Percentiles rank a stretch among this genome's conserved stretches.
phyloP scores from a whole-genome alignment of 2,113 vertebrate genomes.

The Phoxinus phoxinus region DNA sequence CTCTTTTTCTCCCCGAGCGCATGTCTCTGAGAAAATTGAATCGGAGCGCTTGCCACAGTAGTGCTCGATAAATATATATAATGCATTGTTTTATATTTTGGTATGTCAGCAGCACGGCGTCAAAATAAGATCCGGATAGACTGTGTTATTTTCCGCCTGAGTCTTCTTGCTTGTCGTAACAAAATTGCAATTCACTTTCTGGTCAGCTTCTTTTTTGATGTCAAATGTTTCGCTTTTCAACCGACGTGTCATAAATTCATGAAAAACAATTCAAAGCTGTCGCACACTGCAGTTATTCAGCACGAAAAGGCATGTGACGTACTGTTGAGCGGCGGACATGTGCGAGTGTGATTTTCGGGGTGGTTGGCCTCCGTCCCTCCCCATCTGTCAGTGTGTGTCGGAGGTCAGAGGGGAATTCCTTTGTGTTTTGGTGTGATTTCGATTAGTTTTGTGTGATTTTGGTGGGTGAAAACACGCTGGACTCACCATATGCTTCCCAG shows the following conservation, averaged over 20 bases:
- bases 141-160: slow-evolving; percentile 9
- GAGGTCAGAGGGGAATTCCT: slow-evolving; percentile 32
- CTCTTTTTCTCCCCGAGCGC: slow-evolving; percentile 44
- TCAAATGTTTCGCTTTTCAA: slow-evolving; percentile 33
- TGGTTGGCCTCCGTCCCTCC: slow-evolving; percentile 29
- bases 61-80: slow-evolving; percentile 32
- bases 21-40: slow-evolving; percentile 21
- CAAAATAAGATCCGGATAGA: slow-evolving; percentile 13
- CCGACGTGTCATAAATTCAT: slow-evolving; percentile 17
- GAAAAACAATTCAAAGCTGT: slow-evolving; percentile 32
- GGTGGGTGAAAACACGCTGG: background rate
- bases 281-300: background rate
- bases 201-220: slow-evolving; percentile 45
- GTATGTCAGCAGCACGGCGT: slow-evolving; percentile 4
- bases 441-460: background rate
- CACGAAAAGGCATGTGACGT: slow-evolving; percentile 8
- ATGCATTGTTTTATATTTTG: slow-evolving; percentile 20
- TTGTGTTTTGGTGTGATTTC: slow-evolving; percentile 38
- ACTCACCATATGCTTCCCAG: slow-evolving; percentile 47
- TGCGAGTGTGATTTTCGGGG: slow-evolving; percentile 16
- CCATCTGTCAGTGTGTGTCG: slow-evolving; percentile 36
- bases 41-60: background rate
- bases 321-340: background rate
- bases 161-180: slow-evolving; percentile 2
- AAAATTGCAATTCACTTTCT: slow-evolving; percentile 29